These are phyloP conservation scores for Paguma larvata DNA, from an alignment of 2,797 vertebrate genomes.

Conservation along the genomic window DNA sequence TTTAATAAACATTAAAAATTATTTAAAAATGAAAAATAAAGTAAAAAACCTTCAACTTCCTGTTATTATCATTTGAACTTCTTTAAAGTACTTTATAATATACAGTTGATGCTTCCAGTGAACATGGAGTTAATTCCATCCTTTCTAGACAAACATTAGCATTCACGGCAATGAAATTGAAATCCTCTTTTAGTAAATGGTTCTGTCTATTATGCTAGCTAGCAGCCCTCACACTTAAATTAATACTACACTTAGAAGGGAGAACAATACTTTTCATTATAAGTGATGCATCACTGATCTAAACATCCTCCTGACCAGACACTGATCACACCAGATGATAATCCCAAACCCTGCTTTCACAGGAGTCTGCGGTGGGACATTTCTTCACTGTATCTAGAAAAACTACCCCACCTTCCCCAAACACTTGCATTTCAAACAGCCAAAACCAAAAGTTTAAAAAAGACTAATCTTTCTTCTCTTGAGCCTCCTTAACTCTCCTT, in stretches of 20 bases:
- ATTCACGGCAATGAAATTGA: neutral
- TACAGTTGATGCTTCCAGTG: neutral
- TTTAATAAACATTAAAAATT: too few species aligned
- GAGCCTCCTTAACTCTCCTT: neutral
- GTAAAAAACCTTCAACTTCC: neutral
- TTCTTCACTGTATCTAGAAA: neutral
- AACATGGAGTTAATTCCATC: neutral
- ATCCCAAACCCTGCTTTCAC: neutral
- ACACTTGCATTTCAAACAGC: neutral
- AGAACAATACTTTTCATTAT: conserved; percentile 56
- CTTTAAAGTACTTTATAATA: neutral
- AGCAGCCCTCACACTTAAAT: conserved; percentile 49
- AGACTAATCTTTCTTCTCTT: neutral
- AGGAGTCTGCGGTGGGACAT: neutral
- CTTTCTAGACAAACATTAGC: neutral
- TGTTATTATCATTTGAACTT: neutral
- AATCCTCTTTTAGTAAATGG: conserved; percentile 11
- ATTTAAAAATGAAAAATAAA: neutral
- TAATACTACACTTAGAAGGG: conserved; percentile 35
- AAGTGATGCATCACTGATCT: conserved; percentile 2
- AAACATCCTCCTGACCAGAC: conserved; percentile 12
- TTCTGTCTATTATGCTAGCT: conserved; percentile 26
- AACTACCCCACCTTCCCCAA: neutral
- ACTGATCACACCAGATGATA: conserved; percentile 5
- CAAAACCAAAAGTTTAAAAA: conserved; percentile 22